phyloP scores from a whole-genome alignment of 1,140 invertebrate species.

The Tribolium madens region DNA sequence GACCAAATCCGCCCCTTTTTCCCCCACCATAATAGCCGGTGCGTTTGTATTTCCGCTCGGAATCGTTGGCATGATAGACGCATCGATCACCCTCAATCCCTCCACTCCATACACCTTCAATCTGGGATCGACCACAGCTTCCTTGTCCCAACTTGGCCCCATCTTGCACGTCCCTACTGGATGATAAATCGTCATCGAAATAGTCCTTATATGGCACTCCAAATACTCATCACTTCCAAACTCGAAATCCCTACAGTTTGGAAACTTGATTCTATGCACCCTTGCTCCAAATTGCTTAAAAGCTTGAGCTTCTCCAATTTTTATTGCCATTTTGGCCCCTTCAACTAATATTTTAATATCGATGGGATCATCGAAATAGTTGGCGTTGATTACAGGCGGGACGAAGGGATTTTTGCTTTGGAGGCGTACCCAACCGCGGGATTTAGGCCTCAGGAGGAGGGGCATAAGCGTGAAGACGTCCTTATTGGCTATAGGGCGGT shows the following conservation, averaged over 20 bases:
- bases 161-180: conserved; percentile 86
- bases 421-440: conserved; percentile 81
- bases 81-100: conserved; percentile 86
- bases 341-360: conserved; percentile 85
- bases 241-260: conserved; percentile 80
- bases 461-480: conserved; percentile 90
- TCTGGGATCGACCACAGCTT: conserved; percentile 85
- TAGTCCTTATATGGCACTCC: conserved; percentile 86
- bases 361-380: conserved; percentile 84
- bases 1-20: conserved; percentile 66
- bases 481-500: conserved; percentile 73
- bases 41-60: conserved; percentile 67
- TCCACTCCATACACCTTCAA: conserved; percentile 82
- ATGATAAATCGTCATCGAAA: conserved; percentile 90
- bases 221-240: conserved; percentile 85
- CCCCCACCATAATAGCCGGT: conserved; percentile 65
- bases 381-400: conserved; percentile 88
- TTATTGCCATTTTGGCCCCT: conserved; percentile 81
- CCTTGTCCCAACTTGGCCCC: conserved; percentile 80
- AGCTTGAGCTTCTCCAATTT: conserved; percentile 78
- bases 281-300: conserved; percentile 86
- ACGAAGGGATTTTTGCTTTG: conserved; percentile 84
- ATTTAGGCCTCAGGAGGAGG: conserved; percentile 82
- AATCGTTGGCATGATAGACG: conserved; percentile 91
- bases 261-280: conserved; percentile 78